phyloP scores from a whole-genome alignment of 2,888 invertebrate species.

The Pomacea canaliculata region DNA sequence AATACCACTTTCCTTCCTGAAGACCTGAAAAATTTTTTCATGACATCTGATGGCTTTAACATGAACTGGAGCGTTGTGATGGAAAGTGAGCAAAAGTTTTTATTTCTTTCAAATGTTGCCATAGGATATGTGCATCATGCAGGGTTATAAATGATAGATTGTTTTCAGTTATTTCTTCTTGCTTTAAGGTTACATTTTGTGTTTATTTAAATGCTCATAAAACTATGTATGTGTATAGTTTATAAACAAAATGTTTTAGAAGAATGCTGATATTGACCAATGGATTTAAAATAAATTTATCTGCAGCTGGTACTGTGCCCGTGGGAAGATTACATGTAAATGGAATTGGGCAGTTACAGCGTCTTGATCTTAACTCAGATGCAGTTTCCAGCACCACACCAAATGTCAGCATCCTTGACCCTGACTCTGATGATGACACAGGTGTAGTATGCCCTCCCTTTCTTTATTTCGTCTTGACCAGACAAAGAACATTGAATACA shows the following conservation, averaged over 20 bases:
- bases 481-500: not conserved
- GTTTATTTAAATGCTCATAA: too few species aligned
- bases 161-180: too few species aligned
- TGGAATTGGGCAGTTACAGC: conserved; percentile 52
- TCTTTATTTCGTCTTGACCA: too few species aligned
- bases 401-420: conserved; percentile 57
- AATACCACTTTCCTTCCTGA: conserved; percentile 55
- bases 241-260: too few species aligned
- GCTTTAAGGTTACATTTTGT: too few species aligned
- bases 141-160: too few species aligned
- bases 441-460: not conserved
- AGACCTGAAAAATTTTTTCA: conserved; percentile 66
- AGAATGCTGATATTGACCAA: too few species aligned
- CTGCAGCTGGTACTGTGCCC: conserved; percentile 48
- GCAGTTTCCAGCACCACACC: conserved; percentile 46
- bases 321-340: conserved; percentile 66
- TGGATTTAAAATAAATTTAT: too few species aligned
- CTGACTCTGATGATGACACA: conserved; percentile 54
- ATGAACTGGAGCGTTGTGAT: conserved; percentile 67
- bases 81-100: conserved; percentile 55
- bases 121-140: too few species aligned
- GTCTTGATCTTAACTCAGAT: conserved; percentile 46
- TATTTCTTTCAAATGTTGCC: too few species aligned
- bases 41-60: conserved; percentile 65
- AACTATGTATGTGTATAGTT: too few species aligned